These are phyloP conservation scores for Amphipoea oculea DNA, from an alignment of 2,888 invertebrate species.

Conservation along the genomic window DNA sequence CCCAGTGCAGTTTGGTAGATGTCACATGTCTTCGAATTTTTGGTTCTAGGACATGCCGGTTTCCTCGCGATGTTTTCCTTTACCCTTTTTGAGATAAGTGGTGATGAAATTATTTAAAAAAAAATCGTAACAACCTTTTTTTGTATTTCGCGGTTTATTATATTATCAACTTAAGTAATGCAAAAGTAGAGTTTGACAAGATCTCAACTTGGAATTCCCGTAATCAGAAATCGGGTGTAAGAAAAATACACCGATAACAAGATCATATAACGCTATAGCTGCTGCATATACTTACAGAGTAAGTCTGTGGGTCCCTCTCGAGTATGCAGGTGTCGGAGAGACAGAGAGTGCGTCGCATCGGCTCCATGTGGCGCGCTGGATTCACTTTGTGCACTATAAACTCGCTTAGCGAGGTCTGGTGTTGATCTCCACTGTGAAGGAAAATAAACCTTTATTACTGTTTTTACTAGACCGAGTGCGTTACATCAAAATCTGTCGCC, in stretches of 20 bases:
- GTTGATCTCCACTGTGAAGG: conserved; percentile 96
- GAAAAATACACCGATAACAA: background rate
- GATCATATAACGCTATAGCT: background rate
- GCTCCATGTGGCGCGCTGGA: conserved; percentile 95
- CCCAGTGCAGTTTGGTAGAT: background rate
- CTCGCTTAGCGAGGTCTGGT: conserved; percentile 98
- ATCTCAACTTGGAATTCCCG: background rate
- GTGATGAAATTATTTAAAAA: no score
- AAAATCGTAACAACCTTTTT: background rate
- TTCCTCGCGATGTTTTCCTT: background rate
- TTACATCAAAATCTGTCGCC: background rate
- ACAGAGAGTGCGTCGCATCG: conserved; percentile 96
- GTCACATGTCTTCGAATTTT: background rate
- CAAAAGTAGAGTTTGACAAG: background rate
- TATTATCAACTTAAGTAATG: background rate
- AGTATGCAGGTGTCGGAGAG: conserved; percentile 98
- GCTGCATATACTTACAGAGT: conserved; percentile 92
- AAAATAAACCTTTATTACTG: background rate
- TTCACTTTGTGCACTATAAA: conserved; percentile 98
- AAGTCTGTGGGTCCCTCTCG: conserved; percentile 99
- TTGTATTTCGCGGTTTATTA: background rate
- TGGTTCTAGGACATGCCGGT: background rate
- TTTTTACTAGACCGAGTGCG: background rate
- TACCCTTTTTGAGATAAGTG: background rate
- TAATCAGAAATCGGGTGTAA: background rate